phyloP scores from a whole-genome alignment of 2,888 invertebrate species.

The Tridacna crocea region DNA sequence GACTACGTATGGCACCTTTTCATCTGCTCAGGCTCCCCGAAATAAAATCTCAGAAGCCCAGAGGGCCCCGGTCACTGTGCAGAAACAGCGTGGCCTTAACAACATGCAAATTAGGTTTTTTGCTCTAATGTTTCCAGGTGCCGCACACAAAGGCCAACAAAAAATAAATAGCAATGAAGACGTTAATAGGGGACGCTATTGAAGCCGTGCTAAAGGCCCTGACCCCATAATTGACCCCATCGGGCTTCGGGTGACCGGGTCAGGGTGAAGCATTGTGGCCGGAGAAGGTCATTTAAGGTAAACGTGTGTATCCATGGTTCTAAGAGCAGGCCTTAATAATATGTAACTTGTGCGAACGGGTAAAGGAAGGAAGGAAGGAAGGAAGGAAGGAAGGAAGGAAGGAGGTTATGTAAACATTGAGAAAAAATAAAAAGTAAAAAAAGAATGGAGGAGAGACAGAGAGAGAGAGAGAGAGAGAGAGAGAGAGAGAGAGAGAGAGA shows the following conservation, averaged over 20 bases:
- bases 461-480: not conserved
- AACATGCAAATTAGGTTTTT: constrained; percentile 26
- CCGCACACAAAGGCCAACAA: constrained; percentile 13
- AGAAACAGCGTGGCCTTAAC: constrained; percentile 17
- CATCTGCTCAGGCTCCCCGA: constrained; percentile 14
- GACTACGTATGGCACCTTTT: constrained; percentile 21
- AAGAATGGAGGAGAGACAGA: not conserved
- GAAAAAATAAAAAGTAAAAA: not conserved
- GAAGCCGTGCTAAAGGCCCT: constrained; percentile 27
- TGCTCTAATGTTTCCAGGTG: constrained; percentile 17
- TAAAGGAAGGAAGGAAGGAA: not conserved
- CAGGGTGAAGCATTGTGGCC: constrained; percentile 31
- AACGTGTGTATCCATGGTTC: not conserved
- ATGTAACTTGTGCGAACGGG: not conserved
- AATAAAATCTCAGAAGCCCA: not conserved
- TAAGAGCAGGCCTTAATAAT: not conserved
- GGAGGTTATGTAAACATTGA: too few species aligned
- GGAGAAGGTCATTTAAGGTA: constrained; percentile 46
- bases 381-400: not conserved
- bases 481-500: not conserved
- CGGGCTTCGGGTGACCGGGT: constrained; percentile 45
- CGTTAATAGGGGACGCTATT: constrained; percentile 40
- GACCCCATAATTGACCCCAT: constrained; percentile 44
- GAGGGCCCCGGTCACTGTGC: constrained; percentile 14
- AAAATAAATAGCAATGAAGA: constrained; percentile 30